A percentile compares a stretch with the other conserved stretches of the same genome.
Conservation (phyloP, 1,140 invertebrate species). For the Drosophila navojoa region DNA sequence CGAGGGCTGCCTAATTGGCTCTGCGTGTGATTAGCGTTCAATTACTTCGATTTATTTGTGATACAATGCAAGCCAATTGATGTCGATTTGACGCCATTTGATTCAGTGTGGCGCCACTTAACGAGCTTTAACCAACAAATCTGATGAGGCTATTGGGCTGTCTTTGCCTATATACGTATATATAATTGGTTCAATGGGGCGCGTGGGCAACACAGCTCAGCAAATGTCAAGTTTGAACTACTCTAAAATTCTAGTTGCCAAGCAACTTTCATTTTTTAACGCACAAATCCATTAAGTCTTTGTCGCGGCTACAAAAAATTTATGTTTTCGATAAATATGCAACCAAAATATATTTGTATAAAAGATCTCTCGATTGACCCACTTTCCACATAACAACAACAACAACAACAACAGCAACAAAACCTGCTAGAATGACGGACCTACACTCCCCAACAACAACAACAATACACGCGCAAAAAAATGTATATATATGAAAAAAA, state of each 20-base stretch:
- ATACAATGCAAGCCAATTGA: constrained; percentile 16
- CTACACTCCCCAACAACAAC: constrained; percentile 12
- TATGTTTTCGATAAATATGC: constrained; percentile 53
- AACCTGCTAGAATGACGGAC: constrained; percentile 42
- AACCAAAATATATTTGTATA: constrained; percentile 51
- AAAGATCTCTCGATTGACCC: constrained; percentile 56
- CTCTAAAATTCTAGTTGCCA: constrained; percentile 22
- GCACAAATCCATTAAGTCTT: constrained; percentile 49
- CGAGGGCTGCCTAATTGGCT: constrained; percentile 29
- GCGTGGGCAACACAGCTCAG: constrained; percentile 4
- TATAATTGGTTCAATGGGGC: constrained; percentile 6
- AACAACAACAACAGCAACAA: background rate
- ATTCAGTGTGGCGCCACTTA: constrained; percentile 26
- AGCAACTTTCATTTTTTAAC: constrained; percentile 52
- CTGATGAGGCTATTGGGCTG: background rate
- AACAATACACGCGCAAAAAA: constrained; percentile 27
- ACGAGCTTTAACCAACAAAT: constrained; percentile 30
- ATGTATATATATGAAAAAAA: constrained; percentile 9
- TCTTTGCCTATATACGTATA: background rate
- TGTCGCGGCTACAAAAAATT: constrained; percentile 23
- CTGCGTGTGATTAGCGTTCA: constrained; percentile 45
- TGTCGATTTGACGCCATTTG: constrained; percentile 22
- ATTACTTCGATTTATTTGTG: constrained; percentile 47
- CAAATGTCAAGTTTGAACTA: constrained; percentile 1
- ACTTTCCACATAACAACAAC: constrained; percentile 51